Evolutionary conservation across 2,888 invertebrate genomes (phyloP), one percentile per base, ranked within the genome.

Genomic region (Chalcis sispes): DNA sequence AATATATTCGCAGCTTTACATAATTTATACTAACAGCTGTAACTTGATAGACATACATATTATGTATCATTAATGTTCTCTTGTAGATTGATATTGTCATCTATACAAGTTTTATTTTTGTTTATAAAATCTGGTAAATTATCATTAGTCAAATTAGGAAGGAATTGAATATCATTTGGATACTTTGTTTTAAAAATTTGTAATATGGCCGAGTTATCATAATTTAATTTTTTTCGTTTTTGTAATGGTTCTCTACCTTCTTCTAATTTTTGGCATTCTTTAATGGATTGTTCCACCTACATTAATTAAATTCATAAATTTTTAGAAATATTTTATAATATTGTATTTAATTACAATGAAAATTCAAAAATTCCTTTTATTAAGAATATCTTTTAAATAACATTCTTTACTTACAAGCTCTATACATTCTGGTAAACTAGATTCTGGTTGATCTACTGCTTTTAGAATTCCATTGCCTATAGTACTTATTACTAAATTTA

Each of bases 401-500:
- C 13, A 54, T 25, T 15, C n/a, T 23, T 40, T 72, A 80, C 81
- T 80, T 81, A 88, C 88, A 82, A 84, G 80, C 62, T 80, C 59
- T 56, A 86, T 76, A 59, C 82, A 83, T 48, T 84, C 79, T 29
- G 64, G 29, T 18, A 82, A 77, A 66, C 80, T 77, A 65, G 79
- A 77, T 32, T 79, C 71, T 56, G 72, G 67, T 66, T 82, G 78
- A n/a, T 82, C 77, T 20, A 75, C 74, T 5, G 80, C 70, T 27
- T 71, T 72, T 13, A 82, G 77, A 25, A 84, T 65, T n/a, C 73
- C 75, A 70, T 80, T 70, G n/a, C 86, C 85, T 58, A 88, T 80
- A 59, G 77, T 82, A 27, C 83, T 82, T 4, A 85, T 75, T 70
- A 88, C 66, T 70, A 89, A 79, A 80, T 88, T 85, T 18, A 87